Conservation (phyloP, 2,797 vertebrate genomes). For the Coendou prehensilis region DNA sequence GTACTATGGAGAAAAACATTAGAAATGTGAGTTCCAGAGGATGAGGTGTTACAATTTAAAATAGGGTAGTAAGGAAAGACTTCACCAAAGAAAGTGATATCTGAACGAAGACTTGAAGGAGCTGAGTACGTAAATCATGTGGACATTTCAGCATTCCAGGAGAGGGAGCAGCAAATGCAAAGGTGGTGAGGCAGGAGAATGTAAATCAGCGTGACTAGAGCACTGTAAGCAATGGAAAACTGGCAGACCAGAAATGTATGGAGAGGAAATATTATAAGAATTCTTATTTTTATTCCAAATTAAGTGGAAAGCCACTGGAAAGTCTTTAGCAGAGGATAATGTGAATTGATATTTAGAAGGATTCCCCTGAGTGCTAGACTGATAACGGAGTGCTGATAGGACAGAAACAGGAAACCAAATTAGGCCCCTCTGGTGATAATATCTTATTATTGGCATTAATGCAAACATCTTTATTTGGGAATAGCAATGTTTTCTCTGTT, state of each 20-base stretch:
- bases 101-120: background rate
- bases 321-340: background rate
- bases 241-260: background rate
- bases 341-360: background rate
- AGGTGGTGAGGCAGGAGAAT: background rate
- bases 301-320: background rate
- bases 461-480: background rate
- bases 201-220: background rate
- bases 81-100: background rate
- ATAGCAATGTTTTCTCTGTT: background rate
- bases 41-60: background rate
- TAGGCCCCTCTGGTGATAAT: background rate
- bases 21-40: background rate
- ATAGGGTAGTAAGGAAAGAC: background rate
- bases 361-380: background rate
- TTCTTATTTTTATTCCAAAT: constrained; percentile 35
- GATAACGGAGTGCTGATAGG: background rate
- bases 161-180: background rate
- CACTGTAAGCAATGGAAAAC: background rate
- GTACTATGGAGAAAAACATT: background rate
- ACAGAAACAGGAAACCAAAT: background rate
- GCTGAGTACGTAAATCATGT: background rate
- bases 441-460: background rate
- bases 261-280: background rate
- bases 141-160: background rate